Conservation (phyloP, 2,113 vertebrate genomes). For the Nothobranchius furzeri region DNA sequence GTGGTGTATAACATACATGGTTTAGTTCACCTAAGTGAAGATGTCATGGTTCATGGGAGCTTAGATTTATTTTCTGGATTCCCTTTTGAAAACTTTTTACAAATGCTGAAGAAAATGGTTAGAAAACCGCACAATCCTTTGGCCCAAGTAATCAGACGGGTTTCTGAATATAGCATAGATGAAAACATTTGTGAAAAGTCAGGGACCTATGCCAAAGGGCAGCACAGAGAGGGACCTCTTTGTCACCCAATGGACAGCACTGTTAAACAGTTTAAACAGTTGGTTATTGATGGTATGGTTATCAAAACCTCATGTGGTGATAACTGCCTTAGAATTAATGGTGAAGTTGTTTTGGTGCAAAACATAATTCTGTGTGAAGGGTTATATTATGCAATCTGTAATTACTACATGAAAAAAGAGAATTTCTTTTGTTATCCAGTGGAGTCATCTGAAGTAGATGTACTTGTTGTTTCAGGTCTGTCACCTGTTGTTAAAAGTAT, state of each 20-base stretch:
- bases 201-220: not conserved
- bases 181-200: too few relatives aligned
- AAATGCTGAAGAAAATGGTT: constrained; percentile 2
- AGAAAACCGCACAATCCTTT: not conserved
- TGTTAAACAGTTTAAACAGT: not conserved
- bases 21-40: constrained; percentile 2
- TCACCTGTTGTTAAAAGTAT: too few relatives aligned
- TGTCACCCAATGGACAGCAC: not conserved
- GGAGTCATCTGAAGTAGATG: too few relatives aligned
- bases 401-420: too few relatives aligned
- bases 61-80: constrained; percentile 4
- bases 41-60: not conserved
- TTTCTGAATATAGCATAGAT: not conserved
- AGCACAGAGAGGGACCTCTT: not conserved
- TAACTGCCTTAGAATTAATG: not conserved
- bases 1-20: constrained; percentile 14
- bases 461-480: too few relatives aligned
- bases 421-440: too few relatives aligned
- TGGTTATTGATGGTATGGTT: not conserved
- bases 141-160: not conserved
- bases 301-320: constrained; percentile 2
- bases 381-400: too few relatives aligned
- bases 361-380: constrained; percentile 2
- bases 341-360: not conserved
- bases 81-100: constrained; percentile 7